Conservation (phyloP, 2,888 invertebrate genomes). For the Clepsis dumicolana region DNA sequence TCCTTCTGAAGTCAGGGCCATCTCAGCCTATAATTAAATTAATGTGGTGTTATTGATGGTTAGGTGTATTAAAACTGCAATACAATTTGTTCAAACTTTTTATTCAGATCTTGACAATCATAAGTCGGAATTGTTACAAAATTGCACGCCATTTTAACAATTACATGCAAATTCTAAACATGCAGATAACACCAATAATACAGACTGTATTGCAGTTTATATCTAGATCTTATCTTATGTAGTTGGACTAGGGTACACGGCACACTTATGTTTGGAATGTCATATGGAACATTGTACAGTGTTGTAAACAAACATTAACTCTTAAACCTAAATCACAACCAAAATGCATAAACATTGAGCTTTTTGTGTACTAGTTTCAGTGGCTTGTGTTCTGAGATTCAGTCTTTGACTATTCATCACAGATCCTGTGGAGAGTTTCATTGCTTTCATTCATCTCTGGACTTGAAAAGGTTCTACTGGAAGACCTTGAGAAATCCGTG, state of each 20-base stretch:
- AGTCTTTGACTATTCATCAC: constrained; percentile 54
- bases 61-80: constrained; percentile 84
- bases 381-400: constrained; percentile 29
- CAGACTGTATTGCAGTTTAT: constrained; percentile 84
- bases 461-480: constrained; percentile 74
- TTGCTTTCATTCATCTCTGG: constrained; percentile 71
- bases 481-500: constrained; percentile 76
- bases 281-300: constrained; percentile 35
- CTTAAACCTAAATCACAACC: constrained; percentile 78
- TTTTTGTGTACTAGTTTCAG: constrained; percentile 33
- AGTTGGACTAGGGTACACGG: constrained; percentile 49
- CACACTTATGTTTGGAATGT: constrained; percentile 34
- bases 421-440: constrained; percentile 66
- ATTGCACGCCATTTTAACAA: constrained; percentile 60
- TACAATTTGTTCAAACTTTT: constrained; percentile 81
- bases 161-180: constrained; percentile 70
- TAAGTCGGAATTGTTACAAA: constrained; percentile 66
- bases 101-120: constrained; percentile 70
- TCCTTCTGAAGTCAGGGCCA: constrained; percentile 97
- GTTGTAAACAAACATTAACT: constrained; percentile 45
- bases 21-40: constrained; percentile 92
- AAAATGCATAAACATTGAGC: constrained; percentile 54
- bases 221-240: constrained; percentile 42
- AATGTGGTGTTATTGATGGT: constrained; percentile 55
- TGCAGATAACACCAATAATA: constrained; percentile 59